A percentile compares a stretch with the other conserved stretches of the same genome.
Evolutionary conservation across 2,113 vertebrate species (phyloP).

Genomic region (Melanostigma gelatinosum): DNA sequence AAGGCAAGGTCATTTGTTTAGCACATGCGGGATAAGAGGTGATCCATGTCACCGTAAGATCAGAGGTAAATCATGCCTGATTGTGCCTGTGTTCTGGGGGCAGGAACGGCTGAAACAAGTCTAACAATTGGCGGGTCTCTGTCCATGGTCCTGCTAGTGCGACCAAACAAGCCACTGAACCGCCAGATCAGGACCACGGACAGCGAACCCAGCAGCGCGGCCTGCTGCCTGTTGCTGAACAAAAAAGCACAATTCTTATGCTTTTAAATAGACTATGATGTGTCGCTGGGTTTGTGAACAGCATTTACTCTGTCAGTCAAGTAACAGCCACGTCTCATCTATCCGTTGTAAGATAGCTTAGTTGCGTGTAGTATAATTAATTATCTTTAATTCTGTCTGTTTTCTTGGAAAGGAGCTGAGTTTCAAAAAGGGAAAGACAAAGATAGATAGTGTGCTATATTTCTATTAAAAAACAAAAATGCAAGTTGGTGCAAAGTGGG

Average conservation of each 20-base stretch:
- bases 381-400: conserved; percentile 31
- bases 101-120: neutral
- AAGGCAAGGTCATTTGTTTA: neutral
- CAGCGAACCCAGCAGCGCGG: too few species aligned
- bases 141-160: conserved; percentile 29
- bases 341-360: conserved; percentile 8
- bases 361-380: conserved; percentile 10
- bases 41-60: conserved; percentile 44
- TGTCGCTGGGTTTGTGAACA: neutral
- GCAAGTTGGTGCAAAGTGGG: neutral
- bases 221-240: too few species aligned
- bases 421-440: conserved; percentile 13
- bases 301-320: conserved; percentile 7
- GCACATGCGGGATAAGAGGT: conserved; percentile 13
- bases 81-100: neutral
- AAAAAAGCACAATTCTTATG: too few species aligned
- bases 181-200: neutral
- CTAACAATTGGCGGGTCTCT: conserved; percentile 7
- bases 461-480: neutral
- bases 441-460: conserved; percentile 7
- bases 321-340: conserved; percentile 9
- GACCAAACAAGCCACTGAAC: neutral
- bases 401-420: conserved; percentile 18
- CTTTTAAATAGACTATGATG: neutral
- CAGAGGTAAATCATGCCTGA: conserved; percentile 23